Percentiles rank a stretch among this genome's conserved stretches.
phyloP scores from a whole-genome alignment of 2,797 vertebrate species.

The Lates japonicus region DNA sequence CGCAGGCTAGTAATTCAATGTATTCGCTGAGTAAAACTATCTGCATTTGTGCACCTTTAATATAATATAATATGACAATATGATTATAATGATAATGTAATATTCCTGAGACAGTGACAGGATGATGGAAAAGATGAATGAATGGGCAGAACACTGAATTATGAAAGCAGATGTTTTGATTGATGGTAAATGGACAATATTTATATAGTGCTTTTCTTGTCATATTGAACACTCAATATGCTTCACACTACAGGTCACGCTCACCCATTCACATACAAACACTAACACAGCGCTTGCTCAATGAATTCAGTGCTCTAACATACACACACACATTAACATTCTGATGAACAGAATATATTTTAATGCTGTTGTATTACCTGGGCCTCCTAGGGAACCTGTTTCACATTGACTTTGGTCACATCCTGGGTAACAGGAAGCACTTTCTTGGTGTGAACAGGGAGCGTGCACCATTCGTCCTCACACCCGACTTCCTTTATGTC shows the following conservation, averaged over 20 bases:
- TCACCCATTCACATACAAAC: too few species aligned
- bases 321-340: too few species aligned
- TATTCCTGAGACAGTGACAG: neutral
- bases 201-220: too few species aligned
- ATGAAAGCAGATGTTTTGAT: neutral
- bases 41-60: neutral
- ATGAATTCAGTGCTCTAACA: too few species aligned
- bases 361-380: neutral
- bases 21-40: too few species aligned
- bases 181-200: too few species aligned
- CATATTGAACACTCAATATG: too few species aligned
- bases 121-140: neutral
- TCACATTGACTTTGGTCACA: slow-evolving; percentile 90
- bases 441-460: slow-evolving; percentile 86
- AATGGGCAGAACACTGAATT: neutral
- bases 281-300: too few species aligned
- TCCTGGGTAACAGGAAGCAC: slow-evolving; percentile 87
- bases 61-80: neutral
- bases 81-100: neutral
- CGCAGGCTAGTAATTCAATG: neutral
- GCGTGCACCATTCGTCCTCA: slow-evolving; percentile 88
- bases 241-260: too few species aligned
- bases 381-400: slow-evolving; percentile 85
- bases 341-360: neutral
- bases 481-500: slow-evolving; percentile 88